Evolutionary conservation across 2,888 invertebrate genomes (phyloP), one percentile per base, ranked within the genome.

Genomic region (Drosophila limbata): DNA sequence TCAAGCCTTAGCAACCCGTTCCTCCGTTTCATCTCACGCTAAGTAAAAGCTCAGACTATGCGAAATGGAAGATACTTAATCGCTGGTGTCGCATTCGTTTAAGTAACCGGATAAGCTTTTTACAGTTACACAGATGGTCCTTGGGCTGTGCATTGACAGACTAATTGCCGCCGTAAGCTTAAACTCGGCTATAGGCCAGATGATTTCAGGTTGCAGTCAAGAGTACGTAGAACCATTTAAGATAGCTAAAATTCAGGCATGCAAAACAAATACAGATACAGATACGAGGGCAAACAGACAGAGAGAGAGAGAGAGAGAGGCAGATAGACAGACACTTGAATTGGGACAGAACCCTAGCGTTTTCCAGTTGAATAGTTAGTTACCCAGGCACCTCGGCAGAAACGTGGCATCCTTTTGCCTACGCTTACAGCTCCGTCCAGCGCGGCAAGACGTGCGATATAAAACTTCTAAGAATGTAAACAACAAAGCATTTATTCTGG

Each of bases 401-500:
- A 59, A 60, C 67, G 59, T 62, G 71, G 76, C 71, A 51, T 37
- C 64, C 63, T 51, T 64, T 21, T 50, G 6, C 42, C 40, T 48
- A 28, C 35, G 63, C 70, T 73, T 59, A 60, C 59, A 62, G 67
- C 50, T 71, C 60, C 63, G 68, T 52, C 68, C 72, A 62, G 68
- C 53, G 67, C 68, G 71, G 74, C 53, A 79, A 72, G 69, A 86
- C 81, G 79, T 86, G 84, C 73, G 84, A 84, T 73, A 81, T 69
- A 80, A 81, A 85, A 85, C 83, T 88, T 81, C 68, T 59, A 71
- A 83, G 81, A 88, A 85, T 85, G 83, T 83, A 85, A 87, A 85
- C 83, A 82, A 84, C 85, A 81, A 83, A 88, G 85, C 85, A 81
- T 85, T 84, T 87, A 81, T 79, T 74, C 59, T 74, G 21, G 50